Base-by-base conservation (phyloP, 92 coral and sea anemone species). In the Heliopora coerulea region DNA sequence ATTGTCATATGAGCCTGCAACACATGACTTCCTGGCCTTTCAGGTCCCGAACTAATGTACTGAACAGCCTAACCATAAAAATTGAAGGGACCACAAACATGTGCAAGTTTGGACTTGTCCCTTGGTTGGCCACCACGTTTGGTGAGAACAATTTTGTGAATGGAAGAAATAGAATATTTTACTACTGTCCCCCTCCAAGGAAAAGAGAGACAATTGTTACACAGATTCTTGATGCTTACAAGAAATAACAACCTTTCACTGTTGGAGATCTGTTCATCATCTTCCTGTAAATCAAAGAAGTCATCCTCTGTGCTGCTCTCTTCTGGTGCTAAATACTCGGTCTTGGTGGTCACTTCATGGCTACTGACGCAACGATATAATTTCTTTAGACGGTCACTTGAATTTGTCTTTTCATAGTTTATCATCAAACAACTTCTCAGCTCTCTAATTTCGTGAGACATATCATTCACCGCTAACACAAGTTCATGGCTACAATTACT, bases 391-490 rank as follows among this genome's bases (percentile, higher is more conserved):
- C 68, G 37, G 23, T 65, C 29, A 66, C 37, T 40, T 50, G 24
- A 21, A 65, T 61, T n/a, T 63, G 54, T 62, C 23, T 58, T 70
- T 68, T 75, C 74, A 67, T 30, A 67, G 33, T 48, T 58, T 8
- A 25, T 34, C 0, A 67, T 35, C 41, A 67, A 27, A 5, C 33
- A 25, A 29, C 29, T 59, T 26, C 74, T 39, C 27, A 92, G 84
- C 82, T 85, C 89, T 25, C 57, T 78, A n/a, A 92, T 83, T 72
- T 92, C 97, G 17, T 78, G 73, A 0, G 85, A 78, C 62, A 92
- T 60, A 58, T 87, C 87, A 25, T 79, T 72, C 68, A 92, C 46
- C 54, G 76, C 81, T 72, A 83, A 69, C 39, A 89, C 86, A 46
- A 92, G 76, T 52, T 81, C 90, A 68, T 83, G 83, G 56, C 64